Evolutionary conservation across 2,888 invertebrate genomes (phyloP), one percentile per base, ranked within the genome.

Genomic region (Eupithecia insigniata): DNA sequence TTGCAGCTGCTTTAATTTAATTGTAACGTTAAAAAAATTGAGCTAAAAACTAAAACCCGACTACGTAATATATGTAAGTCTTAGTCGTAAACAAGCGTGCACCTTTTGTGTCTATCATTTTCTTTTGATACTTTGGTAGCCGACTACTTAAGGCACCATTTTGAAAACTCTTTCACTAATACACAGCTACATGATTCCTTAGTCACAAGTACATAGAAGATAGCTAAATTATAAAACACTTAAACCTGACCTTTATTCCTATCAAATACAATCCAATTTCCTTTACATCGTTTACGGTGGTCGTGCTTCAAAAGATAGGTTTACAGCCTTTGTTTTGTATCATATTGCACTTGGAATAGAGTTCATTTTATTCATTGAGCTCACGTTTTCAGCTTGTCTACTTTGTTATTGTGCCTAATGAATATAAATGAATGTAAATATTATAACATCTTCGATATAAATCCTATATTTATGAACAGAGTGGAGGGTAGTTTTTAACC

Each of bases 361-460:
- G 46, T 51, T 51, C 46, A 22, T n/a, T 51, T 22, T 51, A 51
- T 3, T 43, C 8, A 43, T 43, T 22, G 46, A 51, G 46, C 10
- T n/a, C 46, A 6, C 6, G 46, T 46, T 46, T 18, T 46, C 46
- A 8, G 46, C 1, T n/a, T n/a, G n/a, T 2, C 46, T 46, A 46
- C 46, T 46, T 18, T 46, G n/a, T n/a, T 46, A 43, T 16, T 39
- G 39, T 16, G 14, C 39, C 36, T 36, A 87, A 89, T 88, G 88
- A 89, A 89, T 88, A 87, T 87, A 87, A 87, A 89, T 87, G 86
- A 88, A 87, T 84, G 85, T 83, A 85, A 85, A 87, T 82, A 85
- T 86, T 84, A 83, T 82, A 82, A 83, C 82, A 83, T 85, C 85
- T 73, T 70, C 36, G 36, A 70, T 65, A 65, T 72, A 82, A 81